These are phyloP conservation scores for Heliconius erato DNA, from an alignment of 2,888 invertebrate genomes.

Conservation along the genomic window DNA sequence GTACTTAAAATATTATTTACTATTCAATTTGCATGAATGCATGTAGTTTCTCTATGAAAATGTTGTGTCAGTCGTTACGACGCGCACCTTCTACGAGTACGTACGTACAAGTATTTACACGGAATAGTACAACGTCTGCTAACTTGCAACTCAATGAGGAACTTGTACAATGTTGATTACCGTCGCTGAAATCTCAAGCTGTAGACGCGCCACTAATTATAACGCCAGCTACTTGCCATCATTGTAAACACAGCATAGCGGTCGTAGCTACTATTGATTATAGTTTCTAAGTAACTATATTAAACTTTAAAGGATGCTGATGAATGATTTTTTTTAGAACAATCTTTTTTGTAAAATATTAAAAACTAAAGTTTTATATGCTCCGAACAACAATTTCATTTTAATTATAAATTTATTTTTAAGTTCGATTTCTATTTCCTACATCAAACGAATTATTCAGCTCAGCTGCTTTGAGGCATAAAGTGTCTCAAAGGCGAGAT, in stretches of 20 bases:
- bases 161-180: slow-evolving; percentile 31
- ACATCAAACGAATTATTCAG: background rate
- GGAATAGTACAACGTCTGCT: slow-evolving; percentile 9
- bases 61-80: background rate
- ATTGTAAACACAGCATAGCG: slow-evolving; percentile 6
- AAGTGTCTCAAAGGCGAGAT: background rate
- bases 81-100: background rate
- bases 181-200: slow-evolving; percentile 29
- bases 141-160: slow-evolving; percentile 29
- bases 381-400: too few species aligned
- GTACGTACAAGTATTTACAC: slow-evolving; percentile 18
- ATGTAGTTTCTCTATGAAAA: background rate
- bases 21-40: background rate
- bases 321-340: background rate
- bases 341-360: background rate
- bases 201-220: slow-evolving; percentile 33
- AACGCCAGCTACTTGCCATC: slow-evolving; percentile 26
- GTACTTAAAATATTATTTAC: background rate
- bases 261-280: background rate
- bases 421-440: background rate
- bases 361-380: background rate
- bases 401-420: background rate
- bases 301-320: too few species aligned
- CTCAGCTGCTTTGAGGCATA: background rate
- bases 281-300: background rate